Base-by-base conservation (phyloP, 1,140 invertebrate genomes). In the Lepidurus arcticus region DNA sequence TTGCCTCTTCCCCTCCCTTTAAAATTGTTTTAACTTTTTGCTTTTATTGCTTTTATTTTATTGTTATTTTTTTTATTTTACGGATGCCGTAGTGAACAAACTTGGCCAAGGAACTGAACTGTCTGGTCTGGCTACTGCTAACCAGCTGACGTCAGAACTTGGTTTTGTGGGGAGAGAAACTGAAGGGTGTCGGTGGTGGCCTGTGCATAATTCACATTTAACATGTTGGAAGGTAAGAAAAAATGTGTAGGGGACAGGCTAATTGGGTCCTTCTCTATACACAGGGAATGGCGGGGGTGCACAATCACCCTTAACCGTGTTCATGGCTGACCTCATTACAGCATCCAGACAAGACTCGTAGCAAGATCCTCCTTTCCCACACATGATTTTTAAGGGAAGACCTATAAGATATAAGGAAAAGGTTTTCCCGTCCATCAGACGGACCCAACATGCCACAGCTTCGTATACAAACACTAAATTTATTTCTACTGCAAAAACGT, bases 121-220 rank as follows among this genome's bases (percentile, higher is more conserved):
- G 53, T 1, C 53, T 65, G 21, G 53, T 21, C 21, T n/a, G 16
- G 16, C 16, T 65, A 65, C 53, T 65, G 53, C 53, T 21, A 65
- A 65, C 53, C 53, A 65, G 53, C 53, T 65, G 53, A 65, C 53
- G n/a, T 65, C 53, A 65, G 53, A 65, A 21, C 34, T 34, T 34
- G 53, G 16, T 65, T 65, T 21, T n/a, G 16, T 65, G 13, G 53
- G 47, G 53, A 13, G 53, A 65, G 21, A 65, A 65, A 65, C 8
- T 7, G 13, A 16, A 16, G 53, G 53, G 8, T 9, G 53, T 13
- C 16, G 2, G 13, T 7, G 53, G 53, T 7, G 16, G 16, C 21
- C 6, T 65, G 21, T 21, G 16, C 53, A 21, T 13, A 65, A 9
- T 65, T 65, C 53, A n/a, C 16, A n/a, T 47, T 65, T n/a, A 65